Percentiles rank a stretch among this genome's conserved stretches.
Evolutionary conservation across 2,888 invertebrate species (phyloP).

Genomic region (Hedya salicella): DNA sequence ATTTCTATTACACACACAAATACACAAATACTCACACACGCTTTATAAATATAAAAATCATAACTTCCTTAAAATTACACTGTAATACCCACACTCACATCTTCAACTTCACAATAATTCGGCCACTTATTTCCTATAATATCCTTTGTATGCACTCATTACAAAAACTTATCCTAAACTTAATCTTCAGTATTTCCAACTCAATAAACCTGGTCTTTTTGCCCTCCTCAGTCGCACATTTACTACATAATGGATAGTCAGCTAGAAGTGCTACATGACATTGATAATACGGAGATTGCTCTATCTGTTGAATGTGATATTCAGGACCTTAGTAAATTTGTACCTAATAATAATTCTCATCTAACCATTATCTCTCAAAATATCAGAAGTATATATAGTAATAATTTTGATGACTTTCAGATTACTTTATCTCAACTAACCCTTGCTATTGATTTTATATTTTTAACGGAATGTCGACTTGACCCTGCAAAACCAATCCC

Average conservation of each 20-base stretch:
- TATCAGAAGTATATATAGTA: constrained; percentile 15
- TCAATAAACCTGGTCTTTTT: too few species aligned
- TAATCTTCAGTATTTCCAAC: too few species aligned
- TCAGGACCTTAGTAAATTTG: constrained; percentile 1
- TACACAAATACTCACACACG: too few species aligned
- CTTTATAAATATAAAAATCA: too few species aligned
- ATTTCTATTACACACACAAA: too few species aligned
- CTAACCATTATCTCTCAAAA: constrained; percentile 6
- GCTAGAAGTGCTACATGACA: constrained; percentile 2
- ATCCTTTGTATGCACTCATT: too few species aligned
- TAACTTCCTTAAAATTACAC: too few species aligned
- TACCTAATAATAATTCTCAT: not conserved
- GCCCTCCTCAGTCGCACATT: too few species aligned
- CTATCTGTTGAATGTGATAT: not conserved
- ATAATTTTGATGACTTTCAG: not conserved
- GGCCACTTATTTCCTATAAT: too few species aligned
- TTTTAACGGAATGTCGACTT: constrained; percentile 11
- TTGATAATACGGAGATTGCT: constrained; percentile 4
- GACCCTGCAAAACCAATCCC: constrained; percentile 8
- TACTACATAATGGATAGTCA: constrained; percentile 10
- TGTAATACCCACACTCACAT: too few species aligned
- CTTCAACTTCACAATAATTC: too few species aligned
- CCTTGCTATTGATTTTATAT: constrained; percentile 4
- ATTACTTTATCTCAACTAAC: not conserved
- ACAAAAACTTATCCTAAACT: too few species aligned